Conservation (phyloP, 2,113 vertebrate genomes). For the Sterrhoptilus dennistouni region DNA sequence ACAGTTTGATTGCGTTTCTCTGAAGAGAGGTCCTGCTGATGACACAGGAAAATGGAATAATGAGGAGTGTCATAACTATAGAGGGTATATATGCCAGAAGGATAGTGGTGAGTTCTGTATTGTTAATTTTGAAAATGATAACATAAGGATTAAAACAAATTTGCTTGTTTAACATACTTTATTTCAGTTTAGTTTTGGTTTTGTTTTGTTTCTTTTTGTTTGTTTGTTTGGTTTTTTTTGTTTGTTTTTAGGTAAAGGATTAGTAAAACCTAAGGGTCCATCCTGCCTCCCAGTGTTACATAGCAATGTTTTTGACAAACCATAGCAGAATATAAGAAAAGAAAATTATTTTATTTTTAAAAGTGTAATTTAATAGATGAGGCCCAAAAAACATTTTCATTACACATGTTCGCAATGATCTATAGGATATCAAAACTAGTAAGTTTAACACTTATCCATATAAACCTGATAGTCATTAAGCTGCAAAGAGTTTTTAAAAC, state of each 20-base stretch:
- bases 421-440: neutral
- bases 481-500: neutral
- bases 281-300: neutral
- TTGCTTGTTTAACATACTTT: neutral
- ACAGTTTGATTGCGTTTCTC: conserved; percentile 47
- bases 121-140: neutral
- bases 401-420: neutral
- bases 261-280: neutral
- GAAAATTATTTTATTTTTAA: neutral
- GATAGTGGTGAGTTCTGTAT: conserved; percentile 21
- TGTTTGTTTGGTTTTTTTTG: neutral
- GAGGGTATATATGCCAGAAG: conserved; percentile 47
- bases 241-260: neutral
- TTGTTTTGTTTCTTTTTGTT: neutral
- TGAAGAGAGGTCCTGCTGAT: conserved; percentile 14
- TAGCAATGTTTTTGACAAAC: neutral
- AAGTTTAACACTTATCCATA: neutral
- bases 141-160: neutral
- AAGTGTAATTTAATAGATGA: neutral
- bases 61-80: neutral
- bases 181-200: neutral
- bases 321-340: neutral
- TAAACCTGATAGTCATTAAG: neutral
- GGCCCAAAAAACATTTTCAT: neutral
- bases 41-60: conserved; percentile 36